phyloP scores from a whole-genome alignment of 2,888 invertebrate genomes.

The Pyrochroa serraticornis region DNA sequence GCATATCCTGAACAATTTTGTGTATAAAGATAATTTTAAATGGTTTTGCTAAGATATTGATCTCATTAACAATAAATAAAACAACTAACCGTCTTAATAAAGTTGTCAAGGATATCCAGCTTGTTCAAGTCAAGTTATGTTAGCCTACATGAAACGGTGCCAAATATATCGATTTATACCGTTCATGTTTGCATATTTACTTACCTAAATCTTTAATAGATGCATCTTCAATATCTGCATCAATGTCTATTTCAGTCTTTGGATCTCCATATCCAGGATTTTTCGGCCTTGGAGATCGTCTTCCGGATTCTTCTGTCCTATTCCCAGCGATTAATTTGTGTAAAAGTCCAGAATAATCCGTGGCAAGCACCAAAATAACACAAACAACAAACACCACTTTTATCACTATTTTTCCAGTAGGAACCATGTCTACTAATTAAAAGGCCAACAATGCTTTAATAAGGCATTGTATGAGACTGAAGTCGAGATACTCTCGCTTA shows the following conservation, averaged over 20 bases:
- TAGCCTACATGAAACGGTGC: background rate
- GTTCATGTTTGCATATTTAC: slow-evolving; percentile 8
- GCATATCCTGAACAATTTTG: too few species aligned
- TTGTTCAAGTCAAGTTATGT: slow-evolving; percentile 7
- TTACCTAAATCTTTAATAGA: slow-evolving; percentile 56
- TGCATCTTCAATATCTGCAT: slow-evolving; percentile 59
- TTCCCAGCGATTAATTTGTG: slow-evolving; percentile 59
- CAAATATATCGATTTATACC: background rate
- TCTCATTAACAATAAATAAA: too few species aligned
- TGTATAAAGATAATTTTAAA: too few species aligned
- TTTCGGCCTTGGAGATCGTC: slow-evolving; percentile 48
- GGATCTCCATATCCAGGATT: slow-evolving; percentile 57
- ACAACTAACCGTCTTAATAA: background rate
- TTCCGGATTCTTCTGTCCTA: slow-evolving; percentile 48
- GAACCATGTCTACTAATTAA: slow-evolving; percentile 45
- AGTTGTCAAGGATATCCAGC: slow-evolving; percentile 22
- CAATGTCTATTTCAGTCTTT: slow-evolving; percentile 56
- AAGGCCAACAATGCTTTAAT: slow-evolving; percentile 30
- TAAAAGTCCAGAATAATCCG: slow-evolving; percentile 62
- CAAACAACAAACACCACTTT: slow-evolving; percentile 62
- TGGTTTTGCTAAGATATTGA: too few species aligned
- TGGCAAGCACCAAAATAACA: slow-evolving; percentile 62
- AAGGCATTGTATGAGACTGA: slow-evolving; percentile 40
- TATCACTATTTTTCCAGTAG: slow-evolving; percentile 54
- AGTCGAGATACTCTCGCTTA: slow-evolving; percentile 39